Evolutionary conservation across 2,888 invertebrate genomes (phyloP), one percentile per base, ranked within the genome.

Genomic region (Alviniconcha strummeri): DNA sequence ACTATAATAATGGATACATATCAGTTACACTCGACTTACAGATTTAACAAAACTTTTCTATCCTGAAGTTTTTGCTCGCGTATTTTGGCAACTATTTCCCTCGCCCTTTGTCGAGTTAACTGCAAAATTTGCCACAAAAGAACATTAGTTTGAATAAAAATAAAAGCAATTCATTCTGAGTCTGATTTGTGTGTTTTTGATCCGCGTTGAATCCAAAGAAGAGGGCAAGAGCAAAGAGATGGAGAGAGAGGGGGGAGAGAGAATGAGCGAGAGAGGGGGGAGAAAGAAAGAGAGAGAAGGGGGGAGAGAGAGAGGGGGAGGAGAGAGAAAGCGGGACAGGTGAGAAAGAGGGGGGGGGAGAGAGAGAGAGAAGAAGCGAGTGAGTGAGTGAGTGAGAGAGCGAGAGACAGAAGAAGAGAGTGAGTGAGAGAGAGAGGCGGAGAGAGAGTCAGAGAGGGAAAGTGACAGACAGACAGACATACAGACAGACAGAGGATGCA

Each of bases 21-120:
- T 36, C 8, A 74, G 9, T 78, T 52, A 74, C n/a, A 60, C 55
- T 15, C 15, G 64, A 88, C 89, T 89, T 88, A 89, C 89, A 83
- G 84, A 84, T 87, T 88, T 36, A 88, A 78, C 84, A 86, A 85
- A 6, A 85, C 83, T 81, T 88, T 89, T 82, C 89, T 86, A 86
- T 87, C 87, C 78, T 83, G 71, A 74, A 85, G 85, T 81, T 86
- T 88, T 54, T 79, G 60, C 79, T 85, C 85, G 78, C 86, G 88
- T 54, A 71, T 54, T 56, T 85, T 83, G 71, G 80, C 74, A 56
- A 86, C 83, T 64, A 80, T 79, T 80, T 86, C 85, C 83, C 87
- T 86, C 75, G 86, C 86, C 80, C 89, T 85, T 76, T 87, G 85
- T 74, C 88, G 87, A 71, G 86, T 84, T 36, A 83, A 82, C 89